Evolutionary conservation across 2,113 vertebrate species (phyloP), one percentile per base, ranked within the genome.

Genomic region (Hypanus sabinus): DNA sequence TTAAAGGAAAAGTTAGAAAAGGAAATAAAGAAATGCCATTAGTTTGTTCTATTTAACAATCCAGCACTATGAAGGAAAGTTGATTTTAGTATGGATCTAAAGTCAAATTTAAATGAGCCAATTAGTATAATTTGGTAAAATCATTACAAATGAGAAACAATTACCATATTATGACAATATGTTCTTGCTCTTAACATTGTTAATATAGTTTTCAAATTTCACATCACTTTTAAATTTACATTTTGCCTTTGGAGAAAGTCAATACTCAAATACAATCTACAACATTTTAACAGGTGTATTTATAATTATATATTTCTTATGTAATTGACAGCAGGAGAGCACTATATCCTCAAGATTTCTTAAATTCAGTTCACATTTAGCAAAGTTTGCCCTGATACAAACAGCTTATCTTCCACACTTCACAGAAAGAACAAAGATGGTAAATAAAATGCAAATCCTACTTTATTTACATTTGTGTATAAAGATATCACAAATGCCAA

Each of bases 391-490:
- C 14, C 83, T 85, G 30, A 71, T 46, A 73, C 20, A 36, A 91
- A 55, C 91, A 55, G 6, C 33, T 10, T 38, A 18, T 55, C 20
- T 73, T 93, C 3, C 22, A 65, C 62, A 3, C 11, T 14, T 30
- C 14, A 30, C 24, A 62, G 27, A 88, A 62, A 33, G 60, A 90
- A 65, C 20, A 9, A 75, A 93, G 22, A 93, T 71, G 22, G n/a
- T 71, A 91, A 36, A 92, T 22, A 92, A 73, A 73, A 93, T 71
- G 36, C 70, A 73, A 93, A 93, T 93, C 36, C n/a, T 20, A 12
- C 36, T 73, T 93, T 93, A 73, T 75, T 93, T 73, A 93, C 70
- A 73, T n/a, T 27, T 55, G 33, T 70, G 24, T 55, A 93, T 55
- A 75, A 93, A 75, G 68, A 30, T 93, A 55, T 30, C 70, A 75